Conservation (phyloP, 2,888 invertebrate species). For the Andrena hattorfiana region DNA sequence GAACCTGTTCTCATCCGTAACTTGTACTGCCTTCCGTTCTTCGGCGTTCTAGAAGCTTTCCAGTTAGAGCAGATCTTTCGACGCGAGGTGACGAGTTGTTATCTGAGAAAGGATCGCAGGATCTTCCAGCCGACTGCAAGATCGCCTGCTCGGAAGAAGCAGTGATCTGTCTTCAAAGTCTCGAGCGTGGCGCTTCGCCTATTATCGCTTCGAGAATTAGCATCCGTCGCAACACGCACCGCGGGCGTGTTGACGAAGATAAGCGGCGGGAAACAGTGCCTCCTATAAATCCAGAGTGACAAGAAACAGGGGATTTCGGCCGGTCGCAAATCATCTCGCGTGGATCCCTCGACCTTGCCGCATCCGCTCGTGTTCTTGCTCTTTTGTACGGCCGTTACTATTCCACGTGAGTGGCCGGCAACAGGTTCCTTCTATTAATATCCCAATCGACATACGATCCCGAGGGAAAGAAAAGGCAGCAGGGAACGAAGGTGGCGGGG, state of each 20-base stretch:
- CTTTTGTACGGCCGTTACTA: conserved; percentile 36
- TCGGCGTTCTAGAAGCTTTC: neutral
- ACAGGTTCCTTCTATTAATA: conserved; percentile 69
- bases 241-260: conserved; percentile 3
- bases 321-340: conserved; percentile 22
- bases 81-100: no score
- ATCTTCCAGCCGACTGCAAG: neutral
- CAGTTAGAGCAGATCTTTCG: no score
- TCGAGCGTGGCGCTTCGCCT: neutral
- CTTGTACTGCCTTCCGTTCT: neutral
- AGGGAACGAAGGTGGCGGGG: neutral
- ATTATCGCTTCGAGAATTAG: conserved; percentile 13
- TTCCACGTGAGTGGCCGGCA: conserved; percentile 52
- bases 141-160: neutral
- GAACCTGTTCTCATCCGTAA: conserved; percentile 16
- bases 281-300: conserved; percentile 29
- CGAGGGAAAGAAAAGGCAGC: neutral
- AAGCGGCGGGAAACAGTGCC: conserved; percentile 2
- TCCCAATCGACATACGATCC: conserved; percentile 40
- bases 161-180: neutral
- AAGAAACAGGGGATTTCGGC: neutral
- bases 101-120: neutral
- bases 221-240: neutral
- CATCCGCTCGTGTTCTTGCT: conserved; percentile 2
- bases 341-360: conserved; percentile 32